Percentiles rank a stretch among this genome's conserved stretches.
Conservation (phyloP, 2,113 vertebrate species). For the Alligator sinensis region DNA sequence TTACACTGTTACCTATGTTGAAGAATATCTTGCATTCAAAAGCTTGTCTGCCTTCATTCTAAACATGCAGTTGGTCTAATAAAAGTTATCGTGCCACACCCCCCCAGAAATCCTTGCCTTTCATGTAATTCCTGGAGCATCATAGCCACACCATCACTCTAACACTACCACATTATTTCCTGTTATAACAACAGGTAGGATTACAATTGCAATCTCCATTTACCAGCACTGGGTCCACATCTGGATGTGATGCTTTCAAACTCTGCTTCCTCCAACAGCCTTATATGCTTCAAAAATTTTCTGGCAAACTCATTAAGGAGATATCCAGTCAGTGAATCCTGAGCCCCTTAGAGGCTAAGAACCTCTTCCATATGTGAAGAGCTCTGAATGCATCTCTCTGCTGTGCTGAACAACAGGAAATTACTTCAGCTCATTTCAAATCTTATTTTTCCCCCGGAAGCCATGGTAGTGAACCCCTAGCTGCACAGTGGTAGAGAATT, state of each 20-base stretch:
- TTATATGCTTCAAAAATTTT: conserved; percentile 24
- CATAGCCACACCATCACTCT: too few relatives aligned
- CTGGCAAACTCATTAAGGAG: conserved; percentile 48
- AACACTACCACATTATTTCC: too few relatives aligned
- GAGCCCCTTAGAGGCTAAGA: not conserved
- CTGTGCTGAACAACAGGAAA: conserved; percentile 29
- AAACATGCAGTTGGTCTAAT: too few relatives aligned
- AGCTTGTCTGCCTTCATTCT: too few relatives aligned
- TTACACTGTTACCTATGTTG: not conserved
- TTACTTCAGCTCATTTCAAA: not conserved
- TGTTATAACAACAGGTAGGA: not conserved
- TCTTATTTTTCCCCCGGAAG: not conserved
- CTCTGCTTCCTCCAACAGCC: not conserved
- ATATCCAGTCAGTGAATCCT: not conserved
- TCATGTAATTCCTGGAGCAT: too few relatives aligned
- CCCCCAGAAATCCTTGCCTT: too few relatives aligned
- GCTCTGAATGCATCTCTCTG: not conserved
- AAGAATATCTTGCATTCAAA: too few relatives aligned
- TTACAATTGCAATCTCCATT: conserved; percentile 10
- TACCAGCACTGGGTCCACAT: conserved; percentile 12
- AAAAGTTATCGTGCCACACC: too few relatives aligned
- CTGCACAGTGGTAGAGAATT: not conserved
- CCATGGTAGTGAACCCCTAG: not conserved
- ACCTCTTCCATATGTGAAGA: not conserved
- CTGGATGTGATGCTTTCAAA: conserved; percentile 38